phyloP scores from a whole-genome alignment of 2,888 invertebrate species.

The Portevinia maculata region DNA sequence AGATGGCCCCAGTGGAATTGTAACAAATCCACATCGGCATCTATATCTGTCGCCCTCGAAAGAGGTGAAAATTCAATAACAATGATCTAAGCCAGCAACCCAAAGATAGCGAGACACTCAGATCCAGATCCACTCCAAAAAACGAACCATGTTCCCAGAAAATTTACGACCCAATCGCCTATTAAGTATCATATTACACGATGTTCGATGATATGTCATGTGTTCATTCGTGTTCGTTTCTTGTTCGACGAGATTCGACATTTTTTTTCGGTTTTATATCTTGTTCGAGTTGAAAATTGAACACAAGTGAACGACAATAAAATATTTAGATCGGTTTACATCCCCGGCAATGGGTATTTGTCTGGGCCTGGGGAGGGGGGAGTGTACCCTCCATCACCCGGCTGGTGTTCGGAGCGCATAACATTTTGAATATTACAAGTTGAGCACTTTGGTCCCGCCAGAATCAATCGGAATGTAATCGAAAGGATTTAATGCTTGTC shows the following conservation, averaged over 20 bases:
- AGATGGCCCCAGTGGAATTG: slow-evolving; percentile 44
- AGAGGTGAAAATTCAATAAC: slow-evolving; percentile 60
- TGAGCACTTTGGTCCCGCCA: slow-evolving; percentile 66
- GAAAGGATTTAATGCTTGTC: slow-evolving; percentile 68
- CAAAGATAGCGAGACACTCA: slow-evolving; percentile 19
- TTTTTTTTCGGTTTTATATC: slow-evolving; percentile 57
- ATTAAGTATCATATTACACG: slow-evolving; percentile 77
- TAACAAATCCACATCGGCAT: slow-evolving; percentile 20
- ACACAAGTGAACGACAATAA: slow-evolving; percentile 74
- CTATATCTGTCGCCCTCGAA: slow-evolving; percentile 46
- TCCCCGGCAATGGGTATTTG: slow-evolving; percentile 32
- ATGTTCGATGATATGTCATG: slow-evolving; percentile 76
- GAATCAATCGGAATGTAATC: slow-evolving; percentile 70
- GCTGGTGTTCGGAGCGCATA: slow-evolving; percentile 33
- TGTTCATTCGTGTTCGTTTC: slow-evolving; percentile 73
- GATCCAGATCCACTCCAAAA: slow-evolving; percentile 35
- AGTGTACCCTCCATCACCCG: slow-evolving; percentile 8
- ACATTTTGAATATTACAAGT: slow-evolving; percentile 73
- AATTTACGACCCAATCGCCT: slow-evolving; percentile 76
- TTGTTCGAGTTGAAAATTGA: slow-evolving; percentile 70
- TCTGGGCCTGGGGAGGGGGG: slow-evolving; percentile 23
- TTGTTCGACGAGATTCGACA: slow-evolving; percentile 61
- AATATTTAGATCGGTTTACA: slow-evolving; percentile 76
- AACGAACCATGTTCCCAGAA: slow-evolving; percentile 75
- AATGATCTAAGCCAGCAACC: slow-evolving; percentile 53